These are phyloP conservation scores for Drosophila nannoptera DNA, from an alignment of 1,140 invertebrate genomes.

Conservation along the genomic window DNA sequence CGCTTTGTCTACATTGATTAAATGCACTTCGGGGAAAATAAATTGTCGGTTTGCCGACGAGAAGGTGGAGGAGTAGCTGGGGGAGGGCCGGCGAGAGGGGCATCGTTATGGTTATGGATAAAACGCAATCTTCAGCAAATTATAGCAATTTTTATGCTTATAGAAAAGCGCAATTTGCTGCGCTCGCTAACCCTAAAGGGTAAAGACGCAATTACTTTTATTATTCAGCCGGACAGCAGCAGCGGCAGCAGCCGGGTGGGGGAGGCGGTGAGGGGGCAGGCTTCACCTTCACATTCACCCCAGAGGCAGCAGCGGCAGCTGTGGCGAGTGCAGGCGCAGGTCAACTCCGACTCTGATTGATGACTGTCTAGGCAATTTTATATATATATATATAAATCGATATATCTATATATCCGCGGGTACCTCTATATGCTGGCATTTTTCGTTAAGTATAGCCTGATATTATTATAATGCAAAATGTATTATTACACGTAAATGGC, in stretches of 20 bases:
- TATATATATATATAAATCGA: slow-evolving; percentile 39
- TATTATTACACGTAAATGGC: slow-evolving; percentile 64
- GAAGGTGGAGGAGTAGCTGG: neutral
- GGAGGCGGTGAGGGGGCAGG: slow-evolving; percentile 12
- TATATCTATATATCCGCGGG: neutral
- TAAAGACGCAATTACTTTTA: slow-evolving; percentile 78
- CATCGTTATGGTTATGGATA: slow-evolving; percentile 68
- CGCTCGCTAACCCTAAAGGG: slow-evolving; percentile 76
- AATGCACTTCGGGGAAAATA: slow-evolving; percentile 48
- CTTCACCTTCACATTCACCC: slow-evolving; percentile 45
- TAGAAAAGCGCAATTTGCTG: slow-evolving; percentile 75
- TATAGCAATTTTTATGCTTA: slow-evolving; percentile 79
- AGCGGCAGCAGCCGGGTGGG: slow-evolving; percentile 4
- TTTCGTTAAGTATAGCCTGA: slow-evolving; percentile 54
- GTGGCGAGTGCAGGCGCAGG: slow-evolving; percentile 28
- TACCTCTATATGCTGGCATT: neutral
- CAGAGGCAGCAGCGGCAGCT: slow-evolving; percentile 17
- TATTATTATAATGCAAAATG: slow-evolving; percentile 74
- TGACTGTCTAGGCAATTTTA: slow-evolving; percentile 70
- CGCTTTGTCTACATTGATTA: slow-evolving; percentile 66
- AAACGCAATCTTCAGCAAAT: slow-evolving; percentile 77
- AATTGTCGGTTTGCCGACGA: slow-evolving; percentile 34
- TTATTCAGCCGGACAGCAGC: slow-evolving; percentile 48
- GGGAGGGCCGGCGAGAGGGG: slow-evolving; percentile 9
- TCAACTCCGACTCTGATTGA: slow-evolving; percentile 74